Base-by-base conservation (phyloP, 2,797 vertebrate species). In the Sebastiscus tertius region DNA sequence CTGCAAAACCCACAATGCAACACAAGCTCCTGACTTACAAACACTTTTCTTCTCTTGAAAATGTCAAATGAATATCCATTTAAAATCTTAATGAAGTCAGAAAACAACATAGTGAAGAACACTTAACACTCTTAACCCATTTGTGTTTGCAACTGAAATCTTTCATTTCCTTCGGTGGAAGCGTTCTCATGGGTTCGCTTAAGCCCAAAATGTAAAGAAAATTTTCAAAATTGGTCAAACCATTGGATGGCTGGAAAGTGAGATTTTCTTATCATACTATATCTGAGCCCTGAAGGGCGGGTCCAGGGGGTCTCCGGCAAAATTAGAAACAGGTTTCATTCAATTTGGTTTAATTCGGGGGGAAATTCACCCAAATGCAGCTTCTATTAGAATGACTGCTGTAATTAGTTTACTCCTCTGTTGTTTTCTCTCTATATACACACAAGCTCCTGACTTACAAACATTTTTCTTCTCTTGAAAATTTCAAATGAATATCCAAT, bases 291-390 rank as follows among this genome's bases (percentile, higher is more conserved):
- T 2, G 55, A 75, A 78, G 63, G 87, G 85, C 79, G 79, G 85
- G 82, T 85, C 60, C 79, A 54, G 75, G 82, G 73, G 77, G 88
- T 87, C 69, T 80, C 22, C 1, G 10, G 75, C 64, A 74, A 78
- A 90, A 90, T 77, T 73, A 87, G 76, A 80, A 92, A 81, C 91
- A 91, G 86, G 67, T 88, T 90, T 85, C 79, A 81, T 71, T 71
- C 72, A 83, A 75, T 90, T 85, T 66, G 81, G 82, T 87, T 89
- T 68, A 88, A 76, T 81, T 89, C 58, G 6, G 58, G 77, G 75
- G 74, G 62, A 90, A 88, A 85, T 82, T 75, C 59, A 56, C 55
- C 75, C 67, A 33, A 33, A 8, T 33, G 31, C 71, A 66, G 74
- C 56, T 69, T 61, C 54, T 54, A 82, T 81, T 79, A 83, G 56